A percentile compares a stretch with the other conserved stretches of the same genome.
These are phyloP conservation scores for Martes flavigula DNA, from an alignment of 2,797 vertebrate species.

Conservation along the genomic window DNA sequence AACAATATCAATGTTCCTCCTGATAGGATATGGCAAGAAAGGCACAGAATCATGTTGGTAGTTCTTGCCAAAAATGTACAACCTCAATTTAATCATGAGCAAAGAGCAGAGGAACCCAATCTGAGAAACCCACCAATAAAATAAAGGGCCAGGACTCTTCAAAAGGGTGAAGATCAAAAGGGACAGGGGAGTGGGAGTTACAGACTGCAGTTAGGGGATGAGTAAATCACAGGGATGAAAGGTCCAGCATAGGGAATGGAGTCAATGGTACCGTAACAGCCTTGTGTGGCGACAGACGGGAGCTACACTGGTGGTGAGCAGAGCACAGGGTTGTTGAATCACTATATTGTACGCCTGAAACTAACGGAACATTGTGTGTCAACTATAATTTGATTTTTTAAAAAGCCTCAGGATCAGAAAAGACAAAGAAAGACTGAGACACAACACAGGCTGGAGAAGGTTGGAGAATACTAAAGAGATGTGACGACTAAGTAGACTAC, in stretches of 20 bases:
- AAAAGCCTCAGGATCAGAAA: background rate
- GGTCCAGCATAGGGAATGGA: background rate
- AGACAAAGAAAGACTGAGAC: background rate
- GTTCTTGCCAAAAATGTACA: background rate
- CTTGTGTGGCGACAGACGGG: background rate
- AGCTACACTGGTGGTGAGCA: background rate
- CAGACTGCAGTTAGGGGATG: background rate
- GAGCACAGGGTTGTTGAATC: background rate
- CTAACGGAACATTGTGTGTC: background rate
- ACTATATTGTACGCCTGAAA: background rate
- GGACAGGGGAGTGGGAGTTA: background rate
- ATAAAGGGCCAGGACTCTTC: background rate
- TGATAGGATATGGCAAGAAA: background rate
- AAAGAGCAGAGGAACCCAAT: background rate
- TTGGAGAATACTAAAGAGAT: background rate
- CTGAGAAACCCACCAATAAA: background rate
- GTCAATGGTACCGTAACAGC: background rate
- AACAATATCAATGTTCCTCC: background rate
- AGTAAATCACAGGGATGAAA: background rate
- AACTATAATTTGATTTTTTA: background rate
- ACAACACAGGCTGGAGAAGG: background rate
- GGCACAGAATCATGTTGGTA: background rate
- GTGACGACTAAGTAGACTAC: background rate
- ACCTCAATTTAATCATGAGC: background rate
- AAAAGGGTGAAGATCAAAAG: background rate